phyloP scores from a whole-genome alignment of 2,797 vertebrate genomes.

The Amblyraja radiata region DNA sequence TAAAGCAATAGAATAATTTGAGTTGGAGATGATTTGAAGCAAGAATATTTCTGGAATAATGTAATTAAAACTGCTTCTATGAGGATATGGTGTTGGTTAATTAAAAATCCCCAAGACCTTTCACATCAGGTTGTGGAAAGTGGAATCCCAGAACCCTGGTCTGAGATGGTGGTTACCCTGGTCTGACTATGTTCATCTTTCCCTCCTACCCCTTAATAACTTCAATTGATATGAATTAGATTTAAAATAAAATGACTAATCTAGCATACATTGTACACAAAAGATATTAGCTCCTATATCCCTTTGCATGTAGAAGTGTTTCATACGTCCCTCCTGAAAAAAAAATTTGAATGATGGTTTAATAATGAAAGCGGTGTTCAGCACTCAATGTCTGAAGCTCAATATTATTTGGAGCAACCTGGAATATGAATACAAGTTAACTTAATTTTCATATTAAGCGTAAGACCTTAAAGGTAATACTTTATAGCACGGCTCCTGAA shows the following conservation, averaged over 20 bases:
- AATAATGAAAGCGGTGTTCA: background rate
- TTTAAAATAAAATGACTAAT: too few relatives aligned
- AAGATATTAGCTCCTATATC: too few relatives aligned
- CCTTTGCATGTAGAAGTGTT: too few relatives aligned
- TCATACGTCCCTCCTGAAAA: too few relatives aligned
- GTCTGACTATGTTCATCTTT: too few relatives aligned
- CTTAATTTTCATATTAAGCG: background rate
- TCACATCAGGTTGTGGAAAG: background rate
- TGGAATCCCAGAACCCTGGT: too few relatives aligned
- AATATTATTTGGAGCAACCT: background rate
- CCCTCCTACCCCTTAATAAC: too few relatives aligned
- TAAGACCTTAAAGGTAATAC: background rate
- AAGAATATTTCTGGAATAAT: background rate
- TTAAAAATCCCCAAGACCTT: background rate
- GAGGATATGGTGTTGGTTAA: background rate
- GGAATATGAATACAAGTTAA: background rate
- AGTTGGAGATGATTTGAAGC: background rate
- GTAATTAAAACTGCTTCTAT: background rate
- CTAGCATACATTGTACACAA: too few relatives aligned
- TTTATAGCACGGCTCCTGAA: background rate
- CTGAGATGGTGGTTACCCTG: too few relatives aligned
- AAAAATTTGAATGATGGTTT: background rate
- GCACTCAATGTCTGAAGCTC: background rate
- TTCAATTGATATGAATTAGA: too few relatives aligned
- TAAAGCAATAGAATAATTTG: background rate